Percentiles rank a stretch among this genome's conserved stretches.
Evolutionary conservation across 1,140 invertebrate species (phyloP).

Genomic region (Caligus rogercresseyi): DNA sequence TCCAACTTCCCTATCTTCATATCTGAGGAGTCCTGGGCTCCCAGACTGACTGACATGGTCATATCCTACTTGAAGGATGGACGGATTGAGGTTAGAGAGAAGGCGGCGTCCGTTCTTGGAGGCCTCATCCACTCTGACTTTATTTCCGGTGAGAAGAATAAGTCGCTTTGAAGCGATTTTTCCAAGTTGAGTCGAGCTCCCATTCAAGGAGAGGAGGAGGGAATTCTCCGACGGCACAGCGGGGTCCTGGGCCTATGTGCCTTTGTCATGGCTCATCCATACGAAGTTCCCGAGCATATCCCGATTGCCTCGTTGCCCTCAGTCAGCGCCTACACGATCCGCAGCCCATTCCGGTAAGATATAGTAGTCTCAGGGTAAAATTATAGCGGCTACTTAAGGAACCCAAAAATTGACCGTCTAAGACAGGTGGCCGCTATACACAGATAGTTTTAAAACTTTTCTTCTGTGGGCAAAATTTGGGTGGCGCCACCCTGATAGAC

Average conservation of each 20-base stretch:
- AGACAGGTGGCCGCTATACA: no score
- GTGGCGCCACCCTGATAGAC: no score
- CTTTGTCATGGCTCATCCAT: conserved; percentile 70
- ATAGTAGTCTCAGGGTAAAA: no score
- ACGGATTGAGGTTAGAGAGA: conserved; percentile 55
- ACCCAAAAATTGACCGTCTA: no score
- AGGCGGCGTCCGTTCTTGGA: conserved; percentile 58
- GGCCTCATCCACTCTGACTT: conserved; percentile 71
- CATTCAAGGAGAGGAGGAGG: conserved; percentile 5
- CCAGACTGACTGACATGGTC: conserved; percentile 37
- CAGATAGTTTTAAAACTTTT: no score
- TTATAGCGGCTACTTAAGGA: no score
- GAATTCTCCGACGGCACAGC: not conserved
- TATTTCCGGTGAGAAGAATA: conserved; percentile 33
- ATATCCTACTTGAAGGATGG: conserved; percentile 45
- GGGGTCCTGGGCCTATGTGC: conserved; percentile 73
- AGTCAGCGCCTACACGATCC: conserved; percentile 64
- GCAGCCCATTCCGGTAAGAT: conserved; percentile 57
- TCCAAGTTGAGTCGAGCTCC: not conserved
- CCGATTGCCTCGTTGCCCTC: conserved; percentile 58
- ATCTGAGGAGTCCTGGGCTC: conserved; percentile 30
- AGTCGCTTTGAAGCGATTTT: conserved; percentile 29
- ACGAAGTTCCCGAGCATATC: conserved; percentile 70
- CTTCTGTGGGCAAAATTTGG: no score
- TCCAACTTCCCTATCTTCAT: conserved; percentile 11